Evolutionary conservation across 2,797 vertebrate genomes (phyloP).

Genomic region (Acipenser oxyrinchus): DNA sequence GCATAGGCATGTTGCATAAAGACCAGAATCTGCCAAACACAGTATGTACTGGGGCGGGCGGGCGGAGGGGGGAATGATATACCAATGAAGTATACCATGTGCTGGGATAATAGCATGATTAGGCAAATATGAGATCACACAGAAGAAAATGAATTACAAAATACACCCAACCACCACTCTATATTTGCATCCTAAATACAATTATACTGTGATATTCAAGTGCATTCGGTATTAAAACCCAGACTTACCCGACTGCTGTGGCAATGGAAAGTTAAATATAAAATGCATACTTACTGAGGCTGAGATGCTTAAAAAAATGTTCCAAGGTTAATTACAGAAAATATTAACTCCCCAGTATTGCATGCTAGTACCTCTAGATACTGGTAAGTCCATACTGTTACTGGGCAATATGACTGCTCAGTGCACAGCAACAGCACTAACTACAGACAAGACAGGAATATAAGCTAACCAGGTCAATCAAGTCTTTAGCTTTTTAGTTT

Average conservation of each 20-base stretch:
- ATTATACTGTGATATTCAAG: too few species aligned
- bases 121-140: too few species aligned
- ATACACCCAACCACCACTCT: constrained; percentile 3
- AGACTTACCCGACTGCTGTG: too few species aligned
- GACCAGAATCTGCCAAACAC: too few species aligned
- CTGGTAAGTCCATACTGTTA: constrained; percentile 35
- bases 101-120: too few species aligned
- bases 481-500: constrained; percentile 13
- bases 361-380: constrained; percentile 33
- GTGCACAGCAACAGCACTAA: constrained; percentile 29
- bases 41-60: too few species aligned
- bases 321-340: not conserved
- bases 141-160: not conserved
- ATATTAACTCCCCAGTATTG: constrained; percentile 6
- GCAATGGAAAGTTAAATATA: not conserved
- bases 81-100: too few species aligned
- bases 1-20: too few species aligned
- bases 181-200: not conserved
- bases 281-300: constrained; percentile 9
- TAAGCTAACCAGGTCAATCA: constrained; percentile 5
- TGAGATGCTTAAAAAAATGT: not conserved
- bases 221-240: too few species aligned
- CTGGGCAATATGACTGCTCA: constrained; percentile 22
- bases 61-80: too few species aligned
- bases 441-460: constrained; percentile 27